Conservation (phyloP, 1,140 invertebrate species). For the Calephelis virginiensis region DNA sequence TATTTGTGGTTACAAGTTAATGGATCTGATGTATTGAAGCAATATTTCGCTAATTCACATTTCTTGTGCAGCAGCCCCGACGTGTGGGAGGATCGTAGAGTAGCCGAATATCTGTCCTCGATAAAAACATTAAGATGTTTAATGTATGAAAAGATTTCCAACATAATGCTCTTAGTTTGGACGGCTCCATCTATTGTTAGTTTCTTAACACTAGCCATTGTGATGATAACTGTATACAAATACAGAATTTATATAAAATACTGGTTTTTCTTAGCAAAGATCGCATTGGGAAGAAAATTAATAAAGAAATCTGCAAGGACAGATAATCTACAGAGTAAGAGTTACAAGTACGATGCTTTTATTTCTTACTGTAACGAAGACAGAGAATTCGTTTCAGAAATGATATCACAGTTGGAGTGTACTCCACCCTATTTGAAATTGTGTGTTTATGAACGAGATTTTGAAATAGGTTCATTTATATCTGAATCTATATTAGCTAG, state of each 20-base stretch:
- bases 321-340: conserved; percentile 31
- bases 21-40: conserved; percentile 42
- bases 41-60: conserved; percentile 51
- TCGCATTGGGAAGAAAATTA: conserved; percentile 67
- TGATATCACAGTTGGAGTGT: conserved; percentile 80
- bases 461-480: conserved; percentile 81
- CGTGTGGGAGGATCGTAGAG: conserved; percentile 60
- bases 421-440: conserved; percentile 78
- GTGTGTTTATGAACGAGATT: conserved; percentile 84
- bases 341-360: conserved; percentile 82
- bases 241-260: conserved; percentile 77
- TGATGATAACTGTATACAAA: conserved; percentile 48
- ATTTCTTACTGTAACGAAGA: conserved; percentile 83
- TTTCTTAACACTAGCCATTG: conserved; percentile 33
- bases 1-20: conserved; percentile 64
- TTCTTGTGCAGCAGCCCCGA: conserved; percentile 66
- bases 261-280: conserved; percentile 77
- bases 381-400: conserved; percentile 79
- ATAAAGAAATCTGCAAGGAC: conserved; percentile 47
- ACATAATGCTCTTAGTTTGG: conserved; percentile 55
- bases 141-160: conserved; percentile 58
- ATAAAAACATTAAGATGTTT: conserved; percentile 51
- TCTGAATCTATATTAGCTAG: conserved; percentile 81
- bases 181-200: conserved; percentile 48
- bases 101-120: conserved; percentile 59